Evolutionary conservation across 2,797 vertebrate species (phyloP), one percentile per base, ranked within the genome.

Genomic region (Cottoperca gobio): DNA sequence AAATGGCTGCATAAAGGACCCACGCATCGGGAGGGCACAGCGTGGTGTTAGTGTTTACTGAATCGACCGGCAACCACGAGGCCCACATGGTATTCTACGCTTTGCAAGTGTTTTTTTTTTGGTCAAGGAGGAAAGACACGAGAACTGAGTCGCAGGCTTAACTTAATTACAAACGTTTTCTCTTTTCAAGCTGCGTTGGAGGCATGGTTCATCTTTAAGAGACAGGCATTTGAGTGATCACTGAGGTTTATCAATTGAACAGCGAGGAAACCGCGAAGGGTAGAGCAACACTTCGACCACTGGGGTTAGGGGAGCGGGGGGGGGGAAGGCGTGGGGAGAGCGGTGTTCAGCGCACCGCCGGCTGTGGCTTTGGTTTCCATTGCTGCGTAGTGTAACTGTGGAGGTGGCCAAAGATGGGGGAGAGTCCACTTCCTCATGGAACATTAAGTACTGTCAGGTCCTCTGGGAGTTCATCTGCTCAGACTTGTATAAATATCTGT

Each of bases 91-190:
- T 97, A 95, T 97, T 96, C 96, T 97, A 97, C 97, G 96, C 97
- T 98, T n/a, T 97, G 97, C 98, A 97, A 99, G 98, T 99, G 98
- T 99, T 99, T 97, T 99, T 99, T 99, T 99, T 99, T 99, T 99
- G 98, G 98, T 99, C 98, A 99, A 99, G 98, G 95, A 95, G 96
- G 94, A 96, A 97, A 96, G 97, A 97, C 95, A 95, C 93, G 96
- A 95, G 97, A 97, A 97, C 96, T 96, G 97, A 98, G 98, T 98
- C 97, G 96, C 97, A 97, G 98, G 97, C 97, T 99, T 99, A 97
- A 96, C 89, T 97, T 97, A 92, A 97, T 97, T 96, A 96, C 96
- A 96, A 95, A 97, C 95, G 95, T 99, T 97, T 94, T 97, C 97
- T 98, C 96, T 97, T 97, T 97, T 99, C 97, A 98, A 98, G 98